A percentile compares a stretch with the other conserved stretches of the same genome.
Conservation (phyloP, 1,140 invertebrate species). For the Acromyrmex heyeri region DNA sequence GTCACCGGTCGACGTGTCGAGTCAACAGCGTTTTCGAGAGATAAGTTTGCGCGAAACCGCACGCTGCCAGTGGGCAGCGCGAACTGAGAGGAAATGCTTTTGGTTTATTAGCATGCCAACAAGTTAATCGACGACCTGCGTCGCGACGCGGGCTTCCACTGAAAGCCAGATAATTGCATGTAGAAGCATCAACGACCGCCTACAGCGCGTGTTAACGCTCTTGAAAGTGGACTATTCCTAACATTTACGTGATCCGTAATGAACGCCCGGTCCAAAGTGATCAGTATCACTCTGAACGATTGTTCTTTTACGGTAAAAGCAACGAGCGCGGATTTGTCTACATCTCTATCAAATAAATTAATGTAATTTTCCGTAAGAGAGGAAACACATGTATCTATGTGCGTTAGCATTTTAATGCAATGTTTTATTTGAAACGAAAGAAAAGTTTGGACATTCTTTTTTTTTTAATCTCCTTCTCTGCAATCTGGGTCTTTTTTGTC, state of each 20-base stretch:
- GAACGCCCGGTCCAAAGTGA: conserved; percentile 1
- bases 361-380: neutral
- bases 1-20: conserved; percentile 1
- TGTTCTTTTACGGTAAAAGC: neutral
- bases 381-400: neutral
- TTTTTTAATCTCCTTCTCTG: neutral
- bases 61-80: neutral
- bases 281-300: conserved; percentile 7
- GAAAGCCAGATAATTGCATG: conserved; percentile 52
- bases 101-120: conserved; percentile 54
- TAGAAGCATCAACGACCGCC: conserved; percentile 39
- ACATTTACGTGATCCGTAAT: conserved; percentile 10
- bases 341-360: neutral
- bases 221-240: conserved; percentile 8
- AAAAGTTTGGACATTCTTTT: neutral
- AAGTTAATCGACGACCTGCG: conserved; percentile 47
- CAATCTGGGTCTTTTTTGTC: too few species aligned
- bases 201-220: conserved; percentile 35
- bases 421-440: neutral
- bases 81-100: conserved; percentile 36
- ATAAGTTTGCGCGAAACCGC: conserved; percentile 58
- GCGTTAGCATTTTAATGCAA: neutral
- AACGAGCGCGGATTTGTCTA: neutral
- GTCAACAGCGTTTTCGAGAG: conserved; percentile 22
- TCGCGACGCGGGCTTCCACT: conserved; percentile 30